These are phyloP conservation scores for Ceratothoa steindachneri DNA, from an alignment of 2,888 invertebrate species.

Conservation along the genomic window DNA sequence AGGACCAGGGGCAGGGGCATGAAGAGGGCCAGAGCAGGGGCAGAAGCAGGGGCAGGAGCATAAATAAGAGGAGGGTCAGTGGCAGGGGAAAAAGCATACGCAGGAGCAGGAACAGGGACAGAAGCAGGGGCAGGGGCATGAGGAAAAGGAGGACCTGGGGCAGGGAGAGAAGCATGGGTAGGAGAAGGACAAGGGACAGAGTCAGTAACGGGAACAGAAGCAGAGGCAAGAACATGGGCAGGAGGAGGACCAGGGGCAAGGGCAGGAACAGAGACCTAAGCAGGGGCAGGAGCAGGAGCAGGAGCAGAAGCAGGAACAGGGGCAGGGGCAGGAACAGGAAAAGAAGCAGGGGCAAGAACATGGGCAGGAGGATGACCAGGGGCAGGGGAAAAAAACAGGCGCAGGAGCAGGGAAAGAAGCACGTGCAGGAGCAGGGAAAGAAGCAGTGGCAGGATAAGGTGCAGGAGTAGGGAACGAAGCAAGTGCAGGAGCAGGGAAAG, in stretches of 20 bases:
- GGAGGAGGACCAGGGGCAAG: not conserved
- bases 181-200: not conserved
- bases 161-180: not conserved
- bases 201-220: not conserved
- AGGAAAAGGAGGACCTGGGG: not conserved
- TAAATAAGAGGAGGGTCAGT: not conserved
- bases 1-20: no score
- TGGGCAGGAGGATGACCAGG: not conserved
- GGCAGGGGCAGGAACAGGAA: not conserved
- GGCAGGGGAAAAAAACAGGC: not conserved
- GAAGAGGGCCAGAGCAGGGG: no score
- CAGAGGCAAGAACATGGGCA: not conserved
- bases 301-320: no score
- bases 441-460: no score
- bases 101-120: no score
- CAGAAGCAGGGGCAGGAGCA: no score
- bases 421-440: not conserved
- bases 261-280: not conserved
- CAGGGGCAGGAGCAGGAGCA: no score
- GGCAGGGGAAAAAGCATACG: not conserved
- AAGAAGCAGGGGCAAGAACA: not conserved
- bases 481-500: not conserved
- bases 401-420: not conserved
- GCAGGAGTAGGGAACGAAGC: not conserved
- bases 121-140: no score